These are phyloP conservation scores for Corbicula japonica DNA, from an alignment of 2,888 invertebrate genomes.

Conservation along the genomic window DNA sequence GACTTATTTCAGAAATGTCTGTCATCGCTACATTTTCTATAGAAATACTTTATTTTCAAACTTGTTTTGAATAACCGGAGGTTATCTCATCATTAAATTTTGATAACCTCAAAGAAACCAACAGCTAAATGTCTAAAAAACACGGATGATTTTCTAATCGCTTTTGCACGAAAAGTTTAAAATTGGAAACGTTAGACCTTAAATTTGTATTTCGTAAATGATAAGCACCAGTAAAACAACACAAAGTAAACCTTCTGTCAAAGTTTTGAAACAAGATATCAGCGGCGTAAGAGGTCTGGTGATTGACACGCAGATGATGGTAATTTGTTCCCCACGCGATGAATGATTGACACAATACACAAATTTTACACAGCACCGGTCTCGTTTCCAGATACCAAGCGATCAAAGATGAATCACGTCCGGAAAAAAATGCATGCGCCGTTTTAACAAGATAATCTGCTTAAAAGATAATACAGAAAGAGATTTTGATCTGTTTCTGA, in stretches of 20 bases:
- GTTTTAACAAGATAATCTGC: constrained; percentile 28
- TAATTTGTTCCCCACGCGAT: constrained; percentile 26
- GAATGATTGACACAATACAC: constrained; percentile 36
- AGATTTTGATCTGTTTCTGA: constrained; percentile 18
- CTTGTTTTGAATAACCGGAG: too few relatives aligned
- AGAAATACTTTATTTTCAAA: too few relatives aligned
- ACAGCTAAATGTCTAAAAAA: too few relatives aligned
- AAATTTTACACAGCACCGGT: constrained; percentile 11
- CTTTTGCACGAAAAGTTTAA: too few relatives aligned
- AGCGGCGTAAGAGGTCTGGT: neutral
- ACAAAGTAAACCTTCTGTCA: constrained; percentile 24
- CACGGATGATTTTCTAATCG: too few relatives aligned
- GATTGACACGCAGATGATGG: constrained; percentile 18
- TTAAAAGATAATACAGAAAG: constrained; percentile 15
- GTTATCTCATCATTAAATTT: too few relatives aligned
- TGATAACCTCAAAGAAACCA: too few relatives aligned
- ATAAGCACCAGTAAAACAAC: too few relatives aligned
- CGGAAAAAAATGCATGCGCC: constrained; percentile 32
- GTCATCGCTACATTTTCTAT: too few relatives aligned
- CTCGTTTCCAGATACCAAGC: constrained; percentile 15
- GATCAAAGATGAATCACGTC: constrained; percentile 31
- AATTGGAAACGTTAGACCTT: too few relatives aligned
- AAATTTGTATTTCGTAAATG: too few relatives aligned
- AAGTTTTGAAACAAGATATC: constrained; percentile 19
- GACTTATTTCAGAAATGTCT: too few relatives aligned